Percentiles rank a stretch among this genome's conserved stretches.
Conservation (phyloP, 2,113 vertebrate species). For the Pluvianellus socialis region DNA sequence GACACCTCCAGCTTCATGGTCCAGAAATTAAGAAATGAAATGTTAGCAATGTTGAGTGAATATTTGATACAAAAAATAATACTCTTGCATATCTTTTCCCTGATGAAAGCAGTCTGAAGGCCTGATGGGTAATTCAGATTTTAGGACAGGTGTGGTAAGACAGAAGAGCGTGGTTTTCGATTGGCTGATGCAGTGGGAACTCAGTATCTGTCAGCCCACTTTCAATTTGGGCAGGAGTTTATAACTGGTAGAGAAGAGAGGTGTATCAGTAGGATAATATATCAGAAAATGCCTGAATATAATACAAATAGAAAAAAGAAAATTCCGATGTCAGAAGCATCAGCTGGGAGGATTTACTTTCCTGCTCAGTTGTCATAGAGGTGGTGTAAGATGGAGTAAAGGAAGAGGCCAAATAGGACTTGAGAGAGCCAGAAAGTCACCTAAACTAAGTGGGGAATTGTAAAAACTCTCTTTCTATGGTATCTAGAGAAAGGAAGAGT, state of each 20-base stretch:
- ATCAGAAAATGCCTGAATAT: not conserved
- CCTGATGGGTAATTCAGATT: not conserved
- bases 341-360: not conserved
- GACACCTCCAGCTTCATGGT: not conserved
- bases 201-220: not conserved
- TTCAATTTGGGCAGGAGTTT: not conserved
- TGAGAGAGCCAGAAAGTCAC: not conserved
- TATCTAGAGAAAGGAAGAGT: not conserved
- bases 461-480: not conserved
- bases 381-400: not conserved
- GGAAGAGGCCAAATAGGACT: not conserved
- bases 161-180: not conserved
- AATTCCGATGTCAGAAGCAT: not conserved
- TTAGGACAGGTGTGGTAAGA: not conserved
- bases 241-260: not conserved
- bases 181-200: not conserved
- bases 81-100: not conserved
- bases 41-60: not conserved
- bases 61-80: not conserved
- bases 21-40: not conserved
- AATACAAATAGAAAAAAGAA: not conserved
- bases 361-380: not conserved
- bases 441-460: not conserved
- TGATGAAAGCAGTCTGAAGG: not conserved
- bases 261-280: not conserved